A percentile compares a stretch with the other conserved stretches of the same genome.
phyloP scores from a whole-genome alignment of 2,888 invertebrate species.

The Camponotus fellah region DNA sequence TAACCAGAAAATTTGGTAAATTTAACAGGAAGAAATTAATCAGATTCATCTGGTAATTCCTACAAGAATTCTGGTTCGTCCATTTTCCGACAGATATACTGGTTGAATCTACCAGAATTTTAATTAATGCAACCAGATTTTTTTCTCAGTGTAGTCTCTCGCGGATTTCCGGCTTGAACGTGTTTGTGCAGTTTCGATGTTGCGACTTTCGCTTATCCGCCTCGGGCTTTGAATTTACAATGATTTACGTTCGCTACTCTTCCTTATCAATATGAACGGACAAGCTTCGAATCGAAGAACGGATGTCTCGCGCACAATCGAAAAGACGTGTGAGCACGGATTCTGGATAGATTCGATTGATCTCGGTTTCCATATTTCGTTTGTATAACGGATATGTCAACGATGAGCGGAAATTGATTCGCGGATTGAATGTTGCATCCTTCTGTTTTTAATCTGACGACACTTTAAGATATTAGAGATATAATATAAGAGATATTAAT shows the following conservation, averaged over 20 bases:
- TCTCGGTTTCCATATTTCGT: constrained; percentile 33
- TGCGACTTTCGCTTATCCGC: constrained; percentile 10
- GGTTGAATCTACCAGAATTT: too few species aligned
- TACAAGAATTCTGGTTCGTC: too few species aligned
- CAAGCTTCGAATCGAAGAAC: constrained; percentile 12
- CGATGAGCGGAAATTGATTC: constrained; percentile 8
- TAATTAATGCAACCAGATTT: too few species aligned
- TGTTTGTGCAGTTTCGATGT: not conserved
- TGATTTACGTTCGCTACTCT: constrained; percentile 45
- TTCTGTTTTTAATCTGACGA: constrained; percentile 3
- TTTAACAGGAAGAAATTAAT: too few species aligned
- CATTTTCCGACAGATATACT: too few species aligned
- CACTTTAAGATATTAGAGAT: not conserved
- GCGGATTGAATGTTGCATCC: not conserved
- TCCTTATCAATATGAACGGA: constrained; percentile 20
- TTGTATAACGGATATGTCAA: constrained; percentile 29
- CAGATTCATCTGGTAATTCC: too few species aligned
- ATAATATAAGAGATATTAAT: not conserved
- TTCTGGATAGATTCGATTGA: constrained; percentile 31
- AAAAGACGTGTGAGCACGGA: constrained; percentile 3
- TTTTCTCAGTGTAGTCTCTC: not conserved
- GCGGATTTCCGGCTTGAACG: constrained; percentile 2
- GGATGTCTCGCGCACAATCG: constrained; percentile 36
- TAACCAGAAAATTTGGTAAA: too few species aligned
- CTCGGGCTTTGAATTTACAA: constrained; percentile 47